Evolutionary conservation across 2,888 invertebrate species (phyloP), one percentile per base, ranked within the genome.

Genomic region (Platycnemis pennipes): DNA sequence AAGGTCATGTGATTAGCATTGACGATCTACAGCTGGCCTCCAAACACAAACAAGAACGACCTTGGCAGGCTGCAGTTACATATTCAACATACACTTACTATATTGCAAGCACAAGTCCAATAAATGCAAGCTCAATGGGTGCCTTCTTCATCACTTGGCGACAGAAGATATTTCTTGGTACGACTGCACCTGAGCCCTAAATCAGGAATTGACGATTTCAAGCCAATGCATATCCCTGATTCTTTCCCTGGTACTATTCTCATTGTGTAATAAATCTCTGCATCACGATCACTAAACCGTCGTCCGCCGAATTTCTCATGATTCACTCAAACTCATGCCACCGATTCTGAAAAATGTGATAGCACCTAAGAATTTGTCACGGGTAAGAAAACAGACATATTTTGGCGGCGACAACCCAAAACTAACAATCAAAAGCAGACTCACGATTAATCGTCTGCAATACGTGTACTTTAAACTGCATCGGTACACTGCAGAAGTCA

Each of bases 291-390:
- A 91, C 56, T 91, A 91, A 91, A 91, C 63, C 91, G 91, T 91
- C 69, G 63, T 91, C 91, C 56, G 91, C 44, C 63, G 69, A 91
- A 91, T 91, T 91, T 91, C 91, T 91, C 91, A 91, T 45, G 91
- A 91, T 42, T 91, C 91, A 91, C 91, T 91, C 91, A 91, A 91
- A 91, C 44, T 91, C 91, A 91, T 91, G 91, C 63, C 91, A 91
- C 91, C 91, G 91, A 91, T 91, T 91, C 91, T 91, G 91, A 91
- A 91, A 91, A 91, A 91, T 91, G 91, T 91, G 91, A 91, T 91
- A 91, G 63, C 56, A 56, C 91, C 91, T 91, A 91, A 91, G 91
- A 91, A 91, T 91, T 91, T 91, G 63, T 91, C 91, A 91, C 91
- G 91, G 63, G 44, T 63, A 91, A 91, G 63, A 44, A 44, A 42